Percentiles rank a stretch among this genome's conserved stretches.
Conservation (phyloP, 2,888 invertebrate species). For the Buathra laborator region DNA sequence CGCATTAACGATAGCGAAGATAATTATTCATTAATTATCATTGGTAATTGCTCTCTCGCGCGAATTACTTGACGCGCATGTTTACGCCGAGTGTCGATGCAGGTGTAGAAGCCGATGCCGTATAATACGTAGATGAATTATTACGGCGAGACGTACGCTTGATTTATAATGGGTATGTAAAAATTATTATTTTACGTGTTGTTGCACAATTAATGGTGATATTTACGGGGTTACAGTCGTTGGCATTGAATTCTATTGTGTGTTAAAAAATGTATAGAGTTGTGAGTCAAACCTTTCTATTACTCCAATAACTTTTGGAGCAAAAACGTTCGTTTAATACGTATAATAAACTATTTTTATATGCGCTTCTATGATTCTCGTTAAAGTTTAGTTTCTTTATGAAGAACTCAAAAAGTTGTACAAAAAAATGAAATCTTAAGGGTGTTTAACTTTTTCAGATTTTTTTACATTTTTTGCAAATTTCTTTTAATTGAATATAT, state of each 20-base stretch:
- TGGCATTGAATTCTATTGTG: no score
- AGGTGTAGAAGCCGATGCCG: conserved; percentile 22
- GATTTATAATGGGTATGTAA: conserved; percentile 14
- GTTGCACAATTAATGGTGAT: neutral
- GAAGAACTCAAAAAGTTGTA: no score
- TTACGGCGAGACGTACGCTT: conserved; percentile 13
- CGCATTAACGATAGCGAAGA: conserved; percentile 44
- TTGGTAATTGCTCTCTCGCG: conserved; percentile 36
- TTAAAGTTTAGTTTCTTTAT: no score
- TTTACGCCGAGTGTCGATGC: conserved; percentile 36
- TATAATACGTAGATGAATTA: conserved; percentile 4
- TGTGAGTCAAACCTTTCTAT: no score
- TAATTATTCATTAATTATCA: conserved; percentile 63
- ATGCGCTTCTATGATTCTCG: no score
- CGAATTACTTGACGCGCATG: conserved; percentile 18
- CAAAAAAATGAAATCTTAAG: no score
- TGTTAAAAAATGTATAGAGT: no score
- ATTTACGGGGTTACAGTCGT: no score
- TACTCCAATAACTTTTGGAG: neutral
- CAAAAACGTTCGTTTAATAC: neutral
- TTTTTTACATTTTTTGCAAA: no score
- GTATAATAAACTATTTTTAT: no score
- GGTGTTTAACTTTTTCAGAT: no score
- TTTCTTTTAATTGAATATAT: no score
- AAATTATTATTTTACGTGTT: conserved; percentile 15